Base-by-base conservation (phyloP, 2,797 vertebrate species). In the Falco naumanni region DNA sequence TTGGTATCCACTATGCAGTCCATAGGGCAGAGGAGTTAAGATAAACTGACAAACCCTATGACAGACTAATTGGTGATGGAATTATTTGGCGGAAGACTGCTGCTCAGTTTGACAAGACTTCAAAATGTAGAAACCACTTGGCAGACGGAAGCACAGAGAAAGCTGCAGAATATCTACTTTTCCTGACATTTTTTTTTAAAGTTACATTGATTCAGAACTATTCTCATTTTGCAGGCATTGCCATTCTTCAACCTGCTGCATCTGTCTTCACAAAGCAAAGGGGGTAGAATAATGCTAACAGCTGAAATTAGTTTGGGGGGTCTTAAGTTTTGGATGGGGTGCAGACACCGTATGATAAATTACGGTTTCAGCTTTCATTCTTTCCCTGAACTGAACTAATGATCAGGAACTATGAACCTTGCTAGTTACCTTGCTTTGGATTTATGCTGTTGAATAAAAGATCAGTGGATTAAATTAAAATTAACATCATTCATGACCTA, bases 51-150 rank as follows among this genome's bases (percentile, higher is more conserved):
- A 95, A 90, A 83, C 66, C 11, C 54, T 65, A 48, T 72, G 83
- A 95, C 76, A 88, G 63, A 72, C 59, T 96, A 91, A 96, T 54
- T 78, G 51, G 47, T 66, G 89, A 76, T 1, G 59, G 76, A 94
- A 90, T 94, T 87, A 63, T 66, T 50, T 50, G 47, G 69, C 2
- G 0, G 89, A 88, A 93, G 70, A 60, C 33, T 51, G 85, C 66
- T 79, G 51, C 43, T 87, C 2, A 1, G 45, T 81, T 88, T 93
- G 74, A 93, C 69, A 84, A 63, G 87, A 53, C 45, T 66, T 90
- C 82, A 86, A 65, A 87, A 84, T n/a, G 54, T 33, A 87, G 82
- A 79, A 91, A 70, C 15, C 7, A 33, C n/a, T 66, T 66, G 51
- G 75, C 56, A 94, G 50, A 77, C 18, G 37, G 56, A 70, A 74